Base-by-base conservation (phyloP, 2,888 invertebrate genomes). In the Lamellibrachia columna region DNA sequence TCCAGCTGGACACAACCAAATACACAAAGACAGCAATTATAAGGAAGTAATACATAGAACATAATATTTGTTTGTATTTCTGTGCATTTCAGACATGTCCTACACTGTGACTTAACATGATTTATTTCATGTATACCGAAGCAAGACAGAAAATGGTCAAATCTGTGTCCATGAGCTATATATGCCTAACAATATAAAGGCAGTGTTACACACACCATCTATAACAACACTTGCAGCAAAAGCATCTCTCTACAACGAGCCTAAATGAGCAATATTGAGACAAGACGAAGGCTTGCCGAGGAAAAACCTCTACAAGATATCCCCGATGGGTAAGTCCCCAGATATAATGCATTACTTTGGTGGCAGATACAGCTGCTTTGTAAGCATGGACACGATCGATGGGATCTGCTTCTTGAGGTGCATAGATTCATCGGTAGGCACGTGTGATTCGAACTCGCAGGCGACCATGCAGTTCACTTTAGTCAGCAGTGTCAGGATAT, bases 401-500 rank as follows among this genome's bases (percentile, higher is more conserved):
- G 92, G 91, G 7, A 92, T 92, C 91, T 94, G 94, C 58, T 94
- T 94, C 93, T 94, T 94, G 90, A 53, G n/a, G 96, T 95, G 95
- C 92, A 95, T 95, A 93, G 40, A 40, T 93, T 95, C 95, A 92
- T 95, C 95, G 22, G 95, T 94, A 93, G 95, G 95, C 15, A 95
- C 95, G 94, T 95, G 95, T 15, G 96, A 96, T 93, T 96, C 95
- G 94, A 95, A 96, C 53, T 96, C 95, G 92, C 95, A 95, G 53
- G 96, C 96, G 52, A 96, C 96, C 28, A 95, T 94, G 92, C 95
- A 95, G 94, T 96, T 96, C 90, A 96, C 96, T 22, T 95, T 93
- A 1, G 96, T 96, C 95, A 96, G 94, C 94, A 96, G 95, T 22
- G 98, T 98, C 92, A 99, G 96, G 55, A 99, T 97, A 96, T 99